A percentile compares a stretch with the other conserved stretches of the same genome.
These are phyloP conservation scores for Cylindroiulus punctatus DNA, from an alignment of 2,888 invertebrate species.

Conservation along the genomic window DNA sequence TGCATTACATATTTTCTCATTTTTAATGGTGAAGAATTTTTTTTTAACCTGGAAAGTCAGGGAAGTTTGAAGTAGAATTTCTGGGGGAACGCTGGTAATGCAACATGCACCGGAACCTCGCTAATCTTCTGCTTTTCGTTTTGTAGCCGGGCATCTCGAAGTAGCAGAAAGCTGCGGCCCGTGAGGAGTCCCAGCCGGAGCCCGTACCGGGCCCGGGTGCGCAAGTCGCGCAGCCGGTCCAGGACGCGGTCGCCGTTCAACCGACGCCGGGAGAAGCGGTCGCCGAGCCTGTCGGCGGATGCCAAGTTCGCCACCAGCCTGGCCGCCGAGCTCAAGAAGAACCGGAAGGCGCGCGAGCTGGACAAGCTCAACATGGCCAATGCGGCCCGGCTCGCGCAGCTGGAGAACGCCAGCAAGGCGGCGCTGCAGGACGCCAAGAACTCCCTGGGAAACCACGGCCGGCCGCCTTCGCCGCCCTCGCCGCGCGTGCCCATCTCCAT, in stretches of 20 bases:
- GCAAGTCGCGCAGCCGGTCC: conserved; percentile 13
- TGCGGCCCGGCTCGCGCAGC: conserved; percentile 60
- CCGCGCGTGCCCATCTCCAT: conserved; percentile 59
- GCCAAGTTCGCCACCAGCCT: conserved; percentile 64
- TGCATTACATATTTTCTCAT: too few species aligned
- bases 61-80: too few species aligned
- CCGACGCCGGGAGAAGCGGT: conserved; percentile 58
- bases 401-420: conserved; percentile 63
- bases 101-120: too few species aligned
- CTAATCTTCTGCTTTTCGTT: too few species aligned
- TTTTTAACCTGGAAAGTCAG: too few species aligned
- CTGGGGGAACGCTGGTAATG: too few species aligned
- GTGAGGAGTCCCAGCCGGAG: conserved; percentile 54
- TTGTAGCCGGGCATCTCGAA: neutral
- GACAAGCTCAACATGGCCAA: conserved; percentile 71
- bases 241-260: conserved; percentile 59
- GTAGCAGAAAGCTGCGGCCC: neutral
- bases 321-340: conserved; percentile 65
- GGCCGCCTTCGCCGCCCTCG: conserved; percentile 48
- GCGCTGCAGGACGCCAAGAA: neutral
- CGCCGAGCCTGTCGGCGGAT: conserved; percentile 56
- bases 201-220: conserved; percentile 39
- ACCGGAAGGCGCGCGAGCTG: conserved; percentile 60
- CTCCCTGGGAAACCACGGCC: conserved; percentile 3
- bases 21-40: too few species aligned